phyloP scores from a whole-genome alignment of 2,888 invertebrate genomes.

The Mactromeris polynyma region DNA sequence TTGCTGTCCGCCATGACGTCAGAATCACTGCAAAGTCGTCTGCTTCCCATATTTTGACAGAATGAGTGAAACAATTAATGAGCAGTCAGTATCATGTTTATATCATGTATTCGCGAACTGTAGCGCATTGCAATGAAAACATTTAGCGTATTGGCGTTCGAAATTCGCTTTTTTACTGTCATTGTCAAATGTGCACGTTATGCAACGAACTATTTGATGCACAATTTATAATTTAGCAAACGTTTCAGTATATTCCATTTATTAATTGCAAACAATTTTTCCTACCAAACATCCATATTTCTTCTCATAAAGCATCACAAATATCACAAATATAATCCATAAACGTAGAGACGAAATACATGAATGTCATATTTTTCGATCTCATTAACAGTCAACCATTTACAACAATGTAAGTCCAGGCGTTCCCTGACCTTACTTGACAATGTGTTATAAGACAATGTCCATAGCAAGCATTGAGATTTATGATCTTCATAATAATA shows the following conservation, averaged over 20 bases:
- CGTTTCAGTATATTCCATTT: background rate
- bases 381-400: background rate
- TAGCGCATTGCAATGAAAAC: background rate
- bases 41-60: constrained; percentile 25
- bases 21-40: constrained; percentile 61
- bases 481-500: constrained; percentile 34
- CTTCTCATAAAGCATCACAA: background rate
- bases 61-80: background rate
- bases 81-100: no score
- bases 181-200: background rate
- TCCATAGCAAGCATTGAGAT: constrained; percentile 7
- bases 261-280: background rate
- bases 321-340: background rate
- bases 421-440: constrained; percentile 17
- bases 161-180: background rate
- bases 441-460: constrained; percentile 25
- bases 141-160: background rate
- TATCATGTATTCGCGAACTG: background rate
- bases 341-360: background rate
- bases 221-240: background rate
- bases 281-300: background rate
- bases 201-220: background rate
- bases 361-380: background rate
- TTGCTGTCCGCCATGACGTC: constrained; percentile 29
- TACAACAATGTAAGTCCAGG: background rate